Evolutionary conservation across 2,113 vertebrate genomes (phyloP).

Genomic region (Pseudonaja textilis): DNA sequence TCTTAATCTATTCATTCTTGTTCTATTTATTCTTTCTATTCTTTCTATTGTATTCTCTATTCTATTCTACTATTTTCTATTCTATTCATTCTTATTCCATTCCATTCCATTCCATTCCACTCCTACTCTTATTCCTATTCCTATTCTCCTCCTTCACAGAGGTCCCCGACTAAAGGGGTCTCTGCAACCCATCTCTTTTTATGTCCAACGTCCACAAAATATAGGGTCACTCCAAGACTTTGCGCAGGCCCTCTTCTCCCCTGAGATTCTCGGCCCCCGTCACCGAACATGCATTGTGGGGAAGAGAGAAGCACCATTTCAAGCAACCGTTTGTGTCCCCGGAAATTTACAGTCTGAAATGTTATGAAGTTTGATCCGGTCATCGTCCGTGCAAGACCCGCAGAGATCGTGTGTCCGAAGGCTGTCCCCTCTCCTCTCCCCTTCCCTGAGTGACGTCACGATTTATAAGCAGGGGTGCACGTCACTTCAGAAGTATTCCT

Average conservation of each 20-base stretch:
- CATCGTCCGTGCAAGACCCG: not conserved
- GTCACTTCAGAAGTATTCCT: not conserved
- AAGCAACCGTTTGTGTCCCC: not conserved
- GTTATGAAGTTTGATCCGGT: not conserved
- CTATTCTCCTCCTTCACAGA: not conserved
- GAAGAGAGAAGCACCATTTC: too few species aligned
- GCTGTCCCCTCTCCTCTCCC: not conserved
- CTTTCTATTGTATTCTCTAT: too few species aligned
- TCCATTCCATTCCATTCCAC: too few species aligned
- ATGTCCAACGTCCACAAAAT: not conserved
- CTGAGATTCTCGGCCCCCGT: not conserved
- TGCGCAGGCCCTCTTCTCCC: not conserved
- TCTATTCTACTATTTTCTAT: too few species aligned
- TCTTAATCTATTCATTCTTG: too few species aligned
- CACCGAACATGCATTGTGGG: not conserved
- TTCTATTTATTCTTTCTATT: too few species aligned
- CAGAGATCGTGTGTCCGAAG: not conserved
- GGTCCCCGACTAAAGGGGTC: not conserved
- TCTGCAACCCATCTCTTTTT: not conserved
- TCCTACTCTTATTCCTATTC: not conserved
- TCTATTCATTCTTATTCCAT: too few species aligned
- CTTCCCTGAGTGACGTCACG: not conserved
- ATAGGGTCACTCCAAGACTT: not conserved
- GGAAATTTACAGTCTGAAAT: not conserved
- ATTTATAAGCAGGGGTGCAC: not conserved